A percentile compares a stretch with the other conserved stretches of the same genome.
Evolutionary conservation across 1,140 invertebrate genomes (phyloP).

Genomic region (Orchesella cincta): DNA sequence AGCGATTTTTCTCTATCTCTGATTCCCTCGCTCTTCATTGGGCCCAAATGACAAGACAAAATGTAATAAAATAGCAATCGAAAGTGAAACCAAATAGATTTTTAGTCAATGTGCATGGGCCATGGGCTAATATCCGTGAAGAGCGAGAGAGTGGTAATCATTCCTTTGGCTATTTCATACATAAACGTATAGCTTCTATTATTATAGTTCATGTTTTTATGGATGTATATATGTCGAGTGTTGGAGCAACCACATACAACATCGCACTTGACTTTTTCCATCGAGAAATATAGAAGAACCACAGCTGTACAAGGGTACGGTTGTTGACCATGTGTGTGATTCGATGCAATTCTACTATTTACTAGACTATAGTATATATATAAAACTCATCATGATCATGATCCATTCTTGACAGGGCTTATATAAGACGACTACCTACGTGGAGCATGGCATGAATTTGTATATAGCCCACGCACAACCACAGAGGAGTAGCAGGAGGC

Average conservation of each 20-base stretch:
- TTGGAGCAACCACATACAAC: too few species aligned
- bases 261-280: too few species aligned
- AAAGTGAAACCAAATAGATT: constrained; percentile 27
- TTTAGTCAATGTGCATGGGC: constrained; percentile 19
- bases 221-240: too few species aligned
- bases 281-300: too few species aligned
- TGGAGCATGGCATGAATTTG: too few species aligned
- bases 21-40: background rate
- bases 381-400: background rate
- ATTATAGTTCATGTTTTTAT: too few species aligned
- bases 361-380: too few species aligned
- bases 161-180: constrained; percentile 10
- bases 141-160: constrained; percentile 11
- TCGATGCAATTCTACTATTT: constrained; percentile 7
- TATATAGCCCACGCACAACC: too few species aligned
- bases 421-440: too few species aligned
- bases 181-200: too few species aligned
- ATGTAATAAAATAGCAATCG: constrained; percentile 23
- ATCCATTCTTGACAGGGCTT: background rate
- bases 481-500: background rate
- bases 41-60: background rate
- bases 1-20: background rate
- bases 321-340: constrained; percentile 27
- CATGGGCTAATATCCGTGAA: background rate
- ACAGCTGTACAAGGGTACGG: too few species aligned